Percentiles rank a stretch among this genome's conserved stretches.
Conservation (phyloP, 2,888 invertebrate species). For the Papilio elwesi region DNA sequence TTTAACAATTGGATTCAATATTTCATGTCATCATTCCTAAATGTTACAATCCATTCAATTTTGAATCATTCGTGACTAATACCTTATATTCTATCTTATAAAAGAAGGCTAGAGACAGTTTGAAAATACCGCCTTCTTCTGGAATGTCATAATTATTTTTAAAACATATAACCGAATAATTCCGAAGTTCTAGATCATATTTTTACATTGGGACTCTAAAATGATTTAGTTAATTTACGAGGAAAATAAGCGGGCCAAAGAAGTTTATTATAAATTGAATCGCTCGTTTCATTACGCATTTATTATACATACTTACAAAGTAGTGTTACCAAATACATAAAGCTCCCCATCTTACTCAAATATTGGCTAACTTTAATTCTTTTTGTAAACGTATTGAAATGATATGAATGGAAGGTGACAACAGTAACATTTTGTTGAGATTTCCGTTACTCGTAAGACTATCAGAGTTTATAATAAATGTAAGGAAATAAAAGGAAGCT, state of each 20-base stretch:
- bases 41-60: background rate
- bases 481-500: no score
- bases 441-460: no score
- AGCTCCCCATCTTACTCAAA: slow-evolving; percentile 18
- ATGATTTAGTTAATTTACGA: slow-evolving; percentile 29
- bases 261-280: slow-evolving; percentile 38
- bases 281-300: slow-evolving; percentile 43
- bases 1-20: background rate
- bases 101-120: slow-evolving; percentile 27
- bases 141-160: slow-evolving; percentile 20
- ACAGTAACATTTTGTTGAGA: no score
- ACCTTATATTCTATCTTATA: background rate
- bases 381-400: no score
- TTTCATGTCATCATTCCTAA: no score
- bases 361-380: background rate
- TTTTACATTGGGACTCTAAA: background rate
- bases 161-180: background rate
- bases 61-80: background rate
- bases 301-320: slow-evolving; percentile 42
- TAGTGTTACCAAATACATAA: slow-evolving; percentile 35
- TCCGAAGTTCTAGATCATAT: background rate
- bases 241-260: background rate
- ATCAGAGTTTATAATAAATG: no score
- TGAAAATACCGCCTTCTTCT: slow-evolving; percentile 33
- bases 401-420: no score